phyloP scores from a whole-genome alignment of 2,888 invertebrate species.

The Sphaeridia pumilis region DNA sequence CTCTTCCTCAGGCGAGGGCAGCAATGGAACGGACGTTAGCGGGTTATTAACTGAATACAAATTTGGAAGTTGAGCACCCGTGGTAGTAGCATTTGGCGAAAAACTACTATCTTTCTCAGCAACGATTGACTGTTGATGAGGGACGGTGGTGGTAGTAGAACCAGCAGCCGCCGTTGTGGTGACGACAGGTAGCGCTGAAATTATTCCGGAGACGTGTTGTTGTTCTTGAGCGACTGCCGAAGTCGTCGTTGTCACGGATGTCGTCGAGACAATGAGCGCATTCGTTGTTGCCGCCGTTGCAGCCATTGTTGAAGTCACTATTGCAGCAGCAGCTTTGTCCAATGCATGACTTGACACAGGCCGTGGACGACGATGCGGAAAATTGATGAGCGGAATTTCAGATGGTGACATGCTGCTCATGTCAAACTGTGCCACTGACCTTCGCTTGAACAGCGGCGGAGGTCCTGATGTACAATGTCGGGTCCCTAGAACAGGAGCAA shows the following conservation, averaged over 20 bases:
- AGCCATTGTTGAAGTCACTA: not conserved
- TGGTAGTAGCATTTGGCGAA: not conserved
- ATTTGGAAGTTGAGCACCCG: not conserved
- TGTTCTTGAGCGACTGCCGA: not conserved
- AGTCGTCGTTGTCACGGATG: not conserved
- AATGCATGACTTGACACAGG: slow-evolving; percentile 3
- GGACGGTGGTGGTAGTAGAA: not conserved
- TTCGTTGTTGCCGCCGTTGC: not conserved
- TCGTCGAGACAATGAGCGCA: not conserved
- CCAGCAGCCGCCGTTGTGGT: not conserved
- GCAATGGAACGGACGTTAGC: not conserved
- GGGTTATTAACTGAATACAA: not conserved
- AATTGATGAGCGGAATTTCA: slow-evolving; percentile 1
- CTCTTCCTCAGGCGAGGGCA: slow-evolving; percentile 18
- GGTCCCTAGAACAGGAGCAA: no score
- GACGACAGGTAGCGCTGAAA: slow-evolving; percentile 4
- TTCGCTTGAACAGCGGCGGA: slow-evolving; percentile 21
- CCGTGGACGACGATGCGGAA: slow-evolving; percentile 3
- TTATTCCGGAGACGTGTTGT: not conserved
- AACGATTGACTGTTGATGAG: not conserved
- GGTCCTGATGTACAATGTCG: slow-evolving; percentile 9
- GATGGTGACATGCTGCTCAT: slow-evolving; percentile 15
- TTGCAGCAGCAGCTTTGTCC: no score
- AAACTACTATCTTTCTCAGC: no score
- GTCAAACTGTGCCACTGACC: slow-evolving; percentile 26